phyloP scores from a whole-genome alignment of 2,888 invertebrate species.

The Eupithecia insigniata region DNA sequence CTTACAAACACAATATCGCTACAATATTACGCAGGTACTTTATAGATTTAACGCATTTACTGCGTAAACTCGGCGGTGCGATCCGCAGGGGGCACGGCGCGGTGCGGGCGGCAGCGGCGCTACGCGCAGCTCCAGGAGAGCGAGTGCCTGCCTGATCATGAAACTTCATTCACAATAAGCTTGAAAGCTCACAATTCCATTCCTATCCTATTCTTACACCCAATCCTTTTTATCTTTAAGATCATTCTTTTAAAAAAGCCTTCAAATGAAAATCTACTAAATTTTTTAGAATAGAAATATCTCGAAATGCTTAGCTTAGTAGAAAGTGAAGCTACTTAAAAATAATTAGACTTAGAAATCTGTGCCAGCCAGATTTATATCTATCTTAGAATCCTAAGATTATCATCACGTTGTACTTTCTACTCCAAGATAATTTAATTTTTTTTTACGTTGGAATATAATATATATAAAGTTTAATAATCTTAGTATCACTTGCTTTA shows the following conservation, averaged over 20 bases:
- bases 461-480: constrained; percentile 18
- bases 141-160: not conserved
- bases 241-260: constrained; percentile 5
- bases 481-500: constrained; percentile 27
- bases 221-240: not conserved
- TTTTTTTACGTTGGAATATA: constrained; percentile 1
- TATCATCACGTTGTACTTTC: constrained; percentile 24
- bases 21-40: not conserved
- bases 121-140: too few relatives aligned
- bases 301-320: constrained; percentile 39
- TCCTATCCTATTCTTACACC: constrained; percentile 5
- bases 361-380: constrained; percentile 60
- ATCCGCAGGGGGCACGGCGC: too few relatives aligned
- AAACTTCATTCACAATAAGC: not conserved
- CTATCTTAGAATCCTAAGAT: constrained; percentile 9
- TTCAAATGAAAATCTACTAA: constrained; percentile 24
- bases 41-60: too few relatives aligned
- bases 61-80: too few relatives aligned
- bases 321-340: constrained; percentile 35
- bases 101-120: too few relatives aligned
- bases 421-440: constrained; percentile 8
- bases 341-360: constrained; percentile 44
- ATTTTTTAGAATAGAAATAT: constrained; percentile 34
- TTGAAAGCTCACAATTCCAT: not conserved
- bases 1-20: not conserved